Evolutionary conservation across 1,140 invertebrate genomes (phyloP), one percentile per base, ranked within the genome.

Genomic region (Hylaeus volcanicus): DNA sequence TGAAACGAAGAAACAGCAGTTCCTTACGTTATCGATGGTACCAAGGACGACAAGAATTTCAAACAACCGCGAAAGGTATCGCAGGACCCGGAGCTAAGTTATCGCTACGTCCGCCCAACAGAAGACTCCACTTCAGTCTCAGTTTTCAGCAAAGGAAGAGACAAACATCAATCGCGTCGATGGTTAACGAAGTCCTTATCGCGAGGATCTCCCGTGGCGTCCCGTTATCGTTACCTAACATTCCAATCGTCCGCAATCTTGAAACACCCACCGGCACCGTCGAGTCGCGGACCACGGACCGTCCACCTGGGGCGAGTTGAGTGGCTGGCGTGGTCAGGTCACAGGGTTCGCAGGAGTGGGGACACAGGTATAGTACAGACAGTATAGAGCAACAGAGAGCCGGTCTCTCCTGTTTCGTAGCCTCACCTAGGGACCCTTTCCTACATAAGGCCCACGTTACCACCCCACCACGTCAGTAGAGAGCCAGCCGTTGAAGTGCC

Each of bases 361-460:
- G 86, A 87, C 71, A 79, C 37, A 58, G 63, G 56, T 71, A 66
- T 3, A 72, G 70, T 55, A 68, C 48, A n/a, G 56, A 81, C 8
- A 66, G 74, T 68, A 66, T 73, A 74, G 66, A 73, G 58, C 43
- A 73, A 64, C 39, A 69, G 68, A 71, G 53, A 82, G 79, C 75
- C 69, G 76, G 86, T 79, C 85, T 87, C 86, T 87, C 86, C 74
- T 86, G 86, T 86, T 87, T 73, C 74, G 76, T 86, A 37, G 81
- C 56, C 80, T 86, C 26, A 86, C 84, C 83, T 86, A 87, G 81
- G 84, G 88, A 83, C 85, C 86, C 86, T 83, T 87, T 82, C 83
- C 91, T 93, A 93, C 92, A 92, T 93, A 93, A 93, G 92, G 91
- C 92, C 92, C 92, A 74, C 11, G 61, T 11, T 65, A 4, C 55